A percentile compares a stretch with the other conserved stretches of the same genome.
phyloP scores from a whole-genome alignment of 2,113 vertebrate species.

The Gobio gobio region DNA sequence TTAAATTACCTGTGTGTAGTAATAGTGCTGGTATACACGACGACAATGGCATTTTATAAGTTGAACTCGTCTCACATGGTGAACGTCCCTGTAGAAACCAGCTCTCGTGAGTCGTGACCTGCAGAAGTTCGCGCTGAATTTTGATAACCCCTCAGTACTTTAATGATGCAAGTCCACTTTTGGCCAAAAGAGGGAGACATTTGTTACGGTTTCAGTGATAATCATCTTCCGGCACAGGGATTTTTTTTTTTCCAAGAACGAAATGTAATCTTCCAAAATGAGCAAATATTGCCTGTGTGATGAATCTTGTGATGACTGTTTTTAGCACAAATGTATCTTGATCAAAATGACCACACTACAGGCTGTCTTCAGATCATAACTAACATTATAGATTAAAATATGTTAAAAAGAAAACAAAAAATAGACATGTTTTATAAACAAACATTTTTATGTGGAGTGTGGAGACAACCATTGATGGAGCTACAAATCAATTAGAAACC shows the following conservation, averaged over 20 bases:
- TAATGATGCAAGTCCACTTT: background rate
- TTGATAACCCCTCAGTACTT: background rate
- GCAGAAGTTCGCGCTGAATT: background rate
- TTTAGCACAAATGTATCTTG: background rate
- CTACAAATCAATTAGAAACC: background rate
- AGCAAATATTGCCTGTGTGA: background rate
- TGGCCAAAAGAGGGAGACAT: conserved; percentile 42
- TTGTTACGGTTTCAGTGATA: background rate
- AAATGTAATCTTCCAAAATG: background rate
- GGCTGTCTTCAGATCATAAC: background rate
- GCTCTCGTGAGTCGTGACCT: background rate
- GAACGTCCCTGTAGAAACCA: background rate
- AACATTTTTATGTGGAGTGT: background rate
- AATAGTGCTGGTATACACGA: background rate
- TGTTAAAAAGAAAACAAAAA: background rate
- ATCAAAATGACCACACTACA: background rate
- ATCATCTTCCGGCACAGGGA: background rate
- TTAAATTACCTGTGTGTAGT: conserved; percentile 35
- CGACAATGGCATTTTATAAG: background rate
- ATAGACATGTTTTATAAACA: background rate
- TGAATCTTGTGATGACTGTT: background rate
- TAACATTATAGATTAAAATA: background rate
- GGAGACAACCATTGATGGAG: background rate
- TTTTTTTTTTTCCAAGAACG: background rate
- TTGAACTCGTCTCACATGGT: background rate